phyloP scores from a whole-genome alignment of 2,797 vertebrate species.

The Phaenicophaeus curvirostris region DNA sequence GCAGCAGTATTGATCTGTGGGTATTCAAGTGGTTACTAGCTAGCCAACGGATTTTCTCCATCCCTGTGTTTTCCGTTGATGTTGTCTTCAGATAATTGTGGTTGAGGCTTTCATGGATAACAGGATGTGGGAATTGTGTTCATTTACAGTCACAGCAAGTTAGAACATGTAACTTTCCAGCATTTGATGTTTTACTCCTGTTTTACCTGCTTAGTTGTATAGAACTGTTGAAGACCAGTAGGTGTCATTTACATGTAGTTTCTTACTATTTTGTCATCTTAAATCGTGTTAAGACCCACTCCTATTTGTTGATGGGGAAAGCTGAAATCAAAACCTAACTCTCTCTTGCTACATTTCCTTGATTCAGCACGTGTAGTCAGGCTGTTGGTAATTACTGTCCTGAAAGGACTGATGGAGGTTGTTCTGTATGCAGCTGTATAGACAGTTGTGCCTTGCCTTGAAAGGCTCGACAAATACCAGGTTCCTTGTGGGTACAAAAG shows the following conservation, averaged over 20 bases:
- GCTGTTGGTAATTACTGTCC: background rate
- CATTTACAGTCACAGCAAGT: background rate
- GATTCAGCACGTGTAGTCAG: accelerated
- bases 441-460: background rate
- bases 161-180: background rate
- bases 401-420: background rate
- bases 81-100: background rate
- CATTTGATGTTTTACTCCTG: background rate
- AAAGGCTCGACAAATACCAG: background rate
- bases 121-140: background rate
- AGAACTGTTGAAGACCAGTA: background rate
- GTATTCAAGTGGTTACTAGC: background rate
- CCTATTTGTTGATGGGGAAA: background rate
- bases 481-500: background rate
- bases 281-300: background rate
- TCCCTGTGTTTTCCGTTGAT: background rate
- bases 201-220: background rate
- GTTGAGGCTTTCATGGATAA: background rate
- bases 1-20: background rate
- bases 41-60: background rate
- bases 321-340: background rate
- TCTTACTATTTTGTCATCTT: background rate
- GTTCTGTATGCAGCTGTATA: background rate
- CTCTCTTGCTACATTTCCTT: background rate
- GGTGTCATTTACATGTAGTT: background rate